A percentile compares a stretch with the other conserved stretches of the same genome.
Evolutionary conservation across 2,888 invertebrate genomes (phyloP).

Genomic region (Caenorhabditis sp.): DNA sequence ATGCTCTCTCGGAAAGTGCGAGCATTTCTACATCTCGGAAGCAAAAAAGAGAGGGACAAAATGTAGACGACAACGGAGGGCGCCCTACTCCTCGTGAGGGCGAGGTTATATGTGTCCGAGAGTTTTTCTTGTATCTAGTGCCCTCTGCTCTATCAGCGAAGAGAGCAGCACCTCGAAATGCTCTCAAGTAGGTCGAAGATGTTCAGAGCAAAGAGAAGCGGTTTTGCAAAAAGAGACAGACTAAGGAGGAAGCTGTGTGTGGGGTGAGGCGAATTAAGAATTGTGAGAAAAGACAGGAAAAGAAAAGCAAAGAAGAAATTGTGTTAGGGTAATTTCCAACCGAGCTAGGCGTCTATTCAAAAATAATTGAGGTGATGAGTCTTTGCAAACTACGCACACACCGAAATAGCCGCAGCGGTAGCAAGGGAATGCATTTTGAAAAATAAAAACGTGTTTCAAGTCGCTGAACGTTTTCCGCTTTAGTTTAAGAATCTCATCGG

Average conservation of each 20-base stretch:
- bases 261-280: too few species aligned
- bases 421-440: too few species aligned
- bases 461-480: too few species aligned
- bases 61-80: slow-evolving; percentile 29
- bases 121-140: slow-evolving; percentile 56
- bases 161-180: slow-evolving; percentile 39
- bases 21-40: slow-evolving; percentile 26
- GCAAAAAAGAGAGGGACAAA: slow-evolving; percentile 7
- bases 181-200: slow-evolving; percentile 53
- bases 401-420: too few species aligned
- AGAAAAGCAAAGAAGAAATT: slow-evolving; percentile 2
- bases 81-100: slow-evolving; percentile 23
- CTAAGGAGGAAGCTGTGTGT: slow-evolving; percentile 4
- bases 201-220: slow-evolving; percentile 32
- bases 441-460: too few species aligned
- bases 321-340: slow-evolving; percentile 16
- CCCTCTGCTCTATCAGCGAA: slow-evolving; percentile 31
- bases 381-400: slow-evolving; percentile 25
- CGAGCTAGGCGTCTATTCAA: slow-evolving; percentile 1
- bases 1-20: slow-evolving; percentile 41
- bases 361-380: slow-evolving; percentile 37
- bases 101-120: slow-evolving; percentile 52
- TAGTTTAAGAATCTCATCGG: too few species aligned
- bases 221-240: slow-evolving; percentile 22
- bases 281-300: not conserved